These are phyloP conservation scores for Tetrax tetrax DNA, from an alignment of 2,113 vertebrate species.

Conservation along the genomic window DNA sequence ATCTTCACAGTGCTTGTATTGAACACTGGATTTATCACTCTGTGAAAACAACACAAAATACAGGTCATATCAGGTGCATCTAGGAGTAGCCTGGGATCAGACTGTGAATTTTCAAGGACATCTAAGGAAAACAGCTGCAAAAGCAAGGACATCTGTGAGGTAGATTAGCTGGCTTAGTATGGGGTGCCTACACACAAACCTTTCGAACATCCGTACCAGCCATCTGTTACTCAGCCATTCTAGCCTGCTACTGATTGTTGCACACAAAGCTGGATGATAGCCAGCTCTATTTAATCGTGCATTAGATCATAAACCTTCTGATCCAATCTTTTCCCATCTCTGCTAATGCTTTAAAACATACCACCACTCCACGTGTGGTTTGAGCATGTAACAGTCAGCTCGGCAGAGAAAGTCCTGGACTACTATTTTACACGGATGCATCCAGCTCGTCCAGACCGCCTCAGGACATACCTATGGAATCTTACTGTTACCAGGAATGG, in stretches of 20 bases:
- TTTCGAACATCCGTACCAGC: neutral
- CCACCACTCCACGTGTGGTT: neutral
- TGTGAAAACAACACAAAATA: neutral
- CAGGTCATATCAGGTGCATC: neutral
- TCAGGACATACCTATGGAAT: neutral
- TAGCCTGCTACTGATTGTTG: neutral
- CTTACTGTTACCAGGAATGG: neutral
- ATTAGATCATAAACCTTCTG: constrained; percentile 30
- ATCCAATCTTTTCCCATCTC: neutral
- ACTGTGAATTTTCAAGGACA: constrained; percentile 36
- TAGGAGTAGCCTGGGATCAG: neutral
- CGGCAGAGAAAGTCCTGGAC: neutral
- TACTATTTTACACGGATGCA: neutral
- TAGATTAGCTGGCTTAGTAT: constrained; percentile 56
- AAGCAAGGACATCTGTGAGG: constrained; percentile 42
- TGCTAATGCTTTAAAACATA: neutral
- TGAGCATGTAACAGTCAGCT: neutral
- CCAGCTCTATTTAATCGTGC: neutral
- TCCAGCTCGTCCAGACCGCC: neutral
- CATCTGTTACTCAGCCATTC: constrained; percentile 48
- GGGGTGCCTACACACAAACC: constrained; percentile 42
- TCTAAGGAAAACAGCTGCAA: constrained; percentile 55
- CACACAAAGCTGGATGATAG: neutral
- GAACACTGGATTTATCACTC: neutral
- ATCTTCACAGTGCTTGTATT: neutral